phyloP scores from a whole-genome alignment of 2,113 vertebrate genomes.

The Sialia sialis region DNA sequence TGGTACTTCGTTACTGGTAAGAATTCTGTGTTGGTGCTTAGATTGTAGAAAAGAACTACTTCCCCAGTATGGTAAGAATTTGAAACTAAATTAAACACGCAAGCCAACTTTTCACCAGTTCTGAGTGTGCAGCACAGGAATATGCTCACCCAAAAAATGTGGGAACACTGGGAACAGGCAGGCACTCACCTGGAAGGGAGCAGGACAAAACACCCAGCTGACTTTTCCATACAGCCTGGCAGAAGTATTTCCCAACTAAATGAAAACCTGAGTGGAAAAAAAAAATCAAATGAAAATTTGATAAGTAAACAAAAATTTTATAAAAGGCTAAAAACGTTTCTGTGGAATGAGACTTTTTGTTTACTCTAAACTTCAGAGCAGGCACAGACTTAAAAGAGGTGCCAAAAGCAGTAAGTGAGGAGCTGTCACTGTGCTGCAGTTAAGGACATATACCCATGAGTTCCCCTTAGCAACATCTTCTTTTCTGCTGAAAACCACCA shows the following conservation, averaged over 20 bases:
- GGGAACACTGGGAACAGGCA: background rate
- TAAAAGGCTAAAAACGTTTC: background rate
- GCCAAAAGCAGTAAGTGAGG: background rate
- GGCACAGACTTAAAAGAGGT: background rate
- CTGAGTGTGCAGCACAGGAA: background rate
- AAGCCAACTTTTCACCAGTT: background rate
- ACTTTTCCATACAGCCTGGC: background rate
- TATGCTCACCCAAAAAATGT: rapidly evolving
- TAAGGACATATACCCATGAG: background rate
- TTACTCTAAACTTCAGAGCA: background rate
- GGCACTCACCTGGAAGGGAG: background rate
- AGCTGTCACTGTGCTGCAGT: background rate
- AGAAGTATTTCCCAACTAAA: background rate
- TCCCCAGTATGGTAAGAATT: background rate
- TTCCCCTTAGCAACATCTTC: background rate
- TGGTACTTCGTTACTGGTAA: background rate
- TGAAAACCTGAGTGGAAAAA: background rate
- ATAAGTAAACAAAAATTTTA: background rate
- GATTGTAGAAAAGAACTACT: background rate
- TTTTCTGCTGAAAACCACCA: background rate
- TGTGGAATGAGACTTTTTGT: background rate
- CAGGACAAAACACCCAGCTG: background rate
- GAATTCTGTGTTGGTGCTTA: background rate
- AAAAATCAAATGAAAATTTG: background rate
- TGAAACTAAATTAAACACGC: background rate